A percentile compares a stretch with the other conserved stretches of the same genome.
phyloP scores from a whole-genome alignment of 1,140 invertebrate species.

The Diuraphis noxia region DNA sequence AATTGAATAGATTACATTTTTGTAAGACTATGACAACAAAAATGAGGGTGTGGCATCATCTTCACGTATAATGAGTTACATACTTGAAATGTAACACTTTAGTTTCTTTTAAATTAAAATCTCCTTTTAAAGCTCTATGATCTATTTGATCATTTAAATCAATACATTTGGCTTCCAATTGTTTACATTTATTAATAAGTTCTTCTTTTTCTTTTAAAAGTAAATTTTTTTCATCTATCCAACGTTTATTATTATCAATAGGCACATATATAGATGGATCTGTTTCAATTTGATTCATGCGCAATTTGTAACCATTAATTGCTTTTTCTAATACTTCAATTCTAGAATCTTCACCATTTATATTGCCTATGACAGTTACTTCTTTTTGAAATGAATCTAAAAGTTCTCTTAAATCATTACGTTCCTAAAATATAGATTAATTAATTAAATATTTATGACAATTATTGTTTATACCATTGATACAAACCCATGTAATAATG shows the following conservation, averaged over 20 bases:
- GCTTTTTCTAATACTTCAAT: slow-evolving; percentile 58
- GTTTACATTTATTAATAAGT: slow-evolving; percentile 56
- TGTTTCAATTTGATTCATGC: slow-evolving; percentile 57
- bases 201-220: slow-evolving; percentile 55
- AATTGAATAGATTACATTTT: too few species aligned
- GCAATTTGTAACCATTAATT: slow-evolving; percentile 57
- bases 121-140: slow-evolving; percentile 58
- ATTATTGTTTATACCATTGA: neutral
- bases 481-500: slow-evolving; percentile 54
- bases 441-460: neutral
- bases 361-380: slow-evolving; percentile 56
- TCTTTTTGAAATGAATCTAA: slow-evolving; percentile 59
- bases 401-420: slow-evolving; percentile 58
- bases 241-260: slow-evolving; percentile 43
- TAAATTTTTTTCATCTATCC: slow-evolving; percentile 53
- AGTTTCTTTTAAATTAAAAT: slow-evolving; percentile 58
- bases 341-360: slow-evolving; percentile 43
- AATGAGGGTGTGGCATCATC: too few species aligned
- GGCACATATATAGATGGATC: slow-evolving; percentile 56
- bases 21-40: too few species aligned
- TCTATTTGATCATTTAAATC: slow-evolving; percentile 58
- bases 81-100: slow-evolving; percentile 58
- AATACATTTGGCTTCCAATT: slow-evolving; percentile 56
- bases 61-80: too few species aligned
- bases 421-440: slow-evolving; percentile 55